A percentile compares a stretch with the other conserved stretches of the same genome.
phyloP scores from a whole-genome alignment of 2,888 invertebrate genomes.

The Melieria crassipennis region DNA sequence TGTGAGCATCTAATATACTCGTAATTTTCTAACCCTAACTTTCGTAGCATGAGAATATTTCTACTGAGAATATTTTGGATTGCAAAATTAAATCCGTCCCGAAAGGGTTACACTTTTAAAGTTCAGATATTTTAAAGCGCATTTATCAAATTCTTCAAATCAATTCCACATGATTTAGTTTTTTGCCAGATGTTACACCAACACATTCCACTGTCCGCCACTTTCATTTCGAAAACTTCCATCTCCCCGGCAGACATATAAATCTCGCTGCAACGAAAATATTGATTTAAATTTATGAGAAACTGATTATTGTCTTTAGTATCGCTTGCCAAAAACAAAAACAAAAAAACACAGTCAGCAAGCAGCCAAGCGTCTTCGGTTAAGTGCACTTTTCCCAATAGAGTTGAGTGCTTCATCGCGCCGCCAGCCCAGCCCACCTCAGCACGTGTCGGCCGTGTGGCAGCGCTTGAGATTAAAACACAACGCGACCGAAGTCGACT shows the following conservation, averaged over 20 bases:
- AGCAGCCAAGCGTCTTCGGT: too few species aligned
- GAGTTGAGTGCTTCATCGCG: conserved; percentile 12
- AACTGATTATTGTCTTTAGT: conserved; percentile 55
- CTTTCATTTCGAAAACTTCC: conserved; percentile 12
- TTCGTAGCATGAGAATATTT: too few species aligned
- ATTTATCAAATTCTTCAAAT: too few species aligned
- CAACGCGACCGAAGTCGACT: background rate
- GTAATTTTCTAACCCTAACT: too few species aligned
- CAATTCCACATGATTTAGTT: too few species aligned
- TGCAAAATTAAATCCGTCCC: too few species aligned
- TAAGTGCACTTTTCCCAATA: too few species aligned
- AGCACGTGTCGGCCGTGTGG: conserved; percentile 48
- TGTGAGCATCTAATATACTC: too few species aligned
- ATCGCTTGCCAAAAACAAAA: conserved; percentile 30
- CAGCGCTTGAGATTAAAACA: conserved; percentile 41
- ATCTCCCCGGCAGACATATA: conserved; percentile 51
- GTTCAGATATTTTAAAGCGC: too few species aligned
- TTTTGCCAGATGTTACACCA: too few species aligned
- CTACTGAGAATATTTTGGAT: too few species aligned
- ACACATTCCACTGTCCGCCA: conserved; percentile 11
- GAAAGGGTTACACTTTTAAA: too few species aligned
- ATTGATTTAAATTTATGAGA: conserved; percentile 61
- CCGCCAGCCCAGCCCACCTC: background rate
- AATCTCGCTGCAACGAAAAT: conserved; percentile 48
- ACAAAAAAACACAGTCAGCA: background rate